Evolutionary conservation across 2,797 vertebrate species (phyloP), one percentile per base, ranked within the genome.

Genomic region (Pygocentrus nattereri): DNA sequence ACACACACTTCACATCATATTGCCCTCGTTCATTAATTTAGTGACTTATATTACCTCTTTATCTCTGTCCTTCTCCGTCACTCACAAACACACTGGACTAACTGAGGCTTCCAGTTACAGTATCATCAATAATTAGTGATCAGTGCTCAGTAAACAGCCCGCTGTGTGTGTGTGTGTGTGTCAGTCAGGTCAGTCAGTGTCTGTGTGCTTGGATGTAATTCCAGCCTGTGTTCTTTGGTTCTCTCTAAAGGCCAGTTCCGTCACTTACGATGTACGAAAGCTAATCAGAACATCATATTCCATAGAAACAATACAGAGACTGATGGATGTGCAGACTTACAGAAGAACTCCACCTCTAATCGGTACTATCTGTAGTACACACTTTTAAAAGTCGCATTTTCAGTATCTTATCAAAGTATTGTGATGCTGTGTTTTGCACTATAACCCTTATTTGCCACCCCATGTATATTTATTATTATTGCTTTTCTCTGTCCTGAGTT

Each of bases 141-240:
- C 67, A 74, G 89, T 78, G 75, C 67, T 82, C 76, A 77, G 38
- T 19, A 61, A 49, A 58, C 72, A 61, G 76, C 52, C 34, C 31
- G 44, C 68, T 72, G 50, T 19, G 47, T 77, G 79, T 71, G 59
- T 73, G 81, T 25, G 49, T 67, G 75, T 50, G 80, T 80, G 81
- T 78, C 86, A 81, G 78, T 86, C 50, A 18, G 49, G 21, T 76
- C 61, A 79, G 71, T 82, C 61, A 75, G n/a, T 47, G 72, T 79
- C 76, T 83, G 85, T 83, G 87, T 27, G 10, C 44, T 71, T 52
- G 86, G 78, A 70, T 94, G 93, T 93, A 94, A 95, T 95, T 94
- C 85, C 92, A 95, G 90, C 82, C 90, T 59, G 0, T 1, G 80
- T 86, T 91, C 88, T 93, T 90, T 84, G 87, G 90, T 94, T 93